Evolutionary conservation across 2,113 vertebrate species (phyloP).

Genomic region (Odocoileus hemionus): DNA sequence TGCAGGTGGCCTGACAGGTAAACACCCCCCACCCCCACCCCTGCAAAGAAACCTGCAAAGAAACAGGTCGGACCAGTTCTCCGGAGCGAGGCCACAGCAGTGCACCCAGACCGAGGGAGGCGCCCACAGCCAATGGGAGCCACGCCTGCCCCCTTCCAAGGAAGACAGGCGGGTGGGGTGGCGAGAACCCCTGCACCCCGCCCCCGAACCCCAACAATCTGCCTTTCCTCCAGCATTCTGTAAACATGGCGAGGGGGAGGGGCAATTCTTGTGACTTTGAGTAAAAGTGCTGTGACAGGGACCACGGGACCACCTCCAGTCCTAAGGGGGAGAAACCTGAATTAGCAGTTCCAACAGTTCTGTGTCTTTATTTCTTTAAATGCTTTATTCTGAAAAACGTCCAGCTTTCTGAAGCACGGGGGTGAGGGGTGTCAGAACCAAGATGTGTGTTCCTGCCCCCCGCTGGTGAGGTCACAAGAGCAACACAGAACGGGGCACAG

Average conservation of each 20-base stretch:
- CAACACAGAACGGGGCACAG: neutral
- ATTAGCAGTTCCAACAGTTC: neutral
- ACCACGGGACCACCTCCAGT: too few species aligned
- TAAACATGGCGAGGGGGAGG: neutral
- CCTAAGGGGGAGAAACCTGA: neutral
- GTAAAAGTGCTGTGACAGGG: neutral
- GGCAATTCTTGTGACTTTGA: neutral
- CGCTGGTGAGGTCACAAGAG: neutral
- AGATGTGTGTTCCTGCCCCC: neutral
- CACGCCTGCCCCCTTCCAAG: neutral
- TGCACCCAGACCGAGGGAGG: neutral
- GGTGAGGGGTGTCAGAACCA: neutral
- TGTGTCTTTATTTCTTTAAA: neutral
- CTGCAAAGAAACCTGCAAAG: neutral
- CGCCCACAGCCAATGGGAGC: neutral
- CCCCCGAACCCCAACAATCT: accelerated
- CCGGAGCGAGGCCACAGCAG: neutral
- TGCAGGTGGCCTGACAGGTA: neutral
- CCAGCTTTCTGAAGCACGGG: neutral
- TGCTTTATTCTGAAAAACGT: neutral
- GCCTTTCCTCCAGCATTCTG: neutral
- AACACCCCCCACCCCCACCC: neutral
- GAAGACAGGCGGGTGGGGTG: neutral
- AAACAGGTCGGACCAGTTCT: constrained; percentile 19
- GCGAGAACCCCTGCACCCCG: neutral